Percentiles rank a stretch among this genome's conserved stretches.
These are phyloP conservation scores for Lacanobia wlatinum DNA, from an alignment of 2,888 invertebrate species.

Conservation along the genomic window DNA sequence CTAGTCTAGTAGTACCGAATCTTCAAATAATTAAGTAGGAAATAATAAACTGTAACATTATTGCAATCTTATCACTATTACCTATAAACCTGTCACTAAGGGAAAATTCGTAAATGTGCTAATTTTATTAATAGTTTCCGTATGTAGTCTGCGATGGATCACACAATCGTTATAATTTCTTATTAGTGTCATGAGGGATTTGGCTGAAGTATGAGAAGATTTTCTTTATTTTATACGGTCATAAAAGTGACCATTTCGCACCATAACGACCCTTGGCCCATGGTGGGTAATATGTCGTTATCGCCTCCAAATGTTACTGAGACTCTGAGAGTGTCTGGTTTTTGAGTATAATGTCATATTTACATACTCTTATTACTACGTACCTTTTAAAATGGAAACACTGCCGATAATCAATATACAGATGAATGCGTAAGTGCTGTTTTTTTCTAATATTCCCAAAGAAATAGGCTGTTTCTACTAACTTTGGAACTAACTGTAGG, in stretches of 20 bases:
- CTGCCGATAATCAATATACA: no score
- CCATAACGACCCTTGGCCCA: constrained; percentile 70
- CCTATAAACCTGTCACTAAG: not conserved
- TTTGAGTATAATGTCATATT: constrained; percentile 30
- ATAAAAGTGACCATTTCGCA: constrained; percentile 78
- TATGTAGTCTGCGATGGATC: constrained; percentile 36
- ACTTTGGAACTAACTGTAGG: no score
- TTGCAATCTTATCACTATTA: not conserved
- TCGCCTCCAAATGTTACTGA: constrained; percentile 65
- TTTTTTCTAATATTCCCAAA: no score
- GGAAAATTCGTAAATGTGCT: constrained; percentile 11
- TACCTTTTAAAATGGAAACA: no score
- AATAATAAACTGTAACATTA: not conserved
- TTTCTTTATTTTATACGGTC: constrained; percentile 77
- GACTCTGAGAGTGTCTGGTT: constrained; percentile 18
- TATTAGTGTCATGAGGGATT: constrained; percentile 72
- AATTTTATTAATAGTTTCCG: constrained; percentile 21
- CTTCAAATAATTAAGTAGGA: no score
- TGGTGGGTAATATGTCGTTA: constrained; percentile 69
- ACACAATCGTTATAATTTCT: constrained; percentile 66
- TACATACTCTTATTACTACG: constrained; percentile 3
- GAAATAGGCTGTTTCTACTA: no score
- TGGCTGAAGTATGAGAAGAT: constrained; percentile 66
- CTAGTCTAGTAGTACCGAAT: no score
- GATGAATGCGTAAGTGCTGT: no score